These are phyloP conservation scores for Phodopus roborovskii DNA, from an alignment of 2,113 vertebrate species.

Conservation along the genomic window DNA sequence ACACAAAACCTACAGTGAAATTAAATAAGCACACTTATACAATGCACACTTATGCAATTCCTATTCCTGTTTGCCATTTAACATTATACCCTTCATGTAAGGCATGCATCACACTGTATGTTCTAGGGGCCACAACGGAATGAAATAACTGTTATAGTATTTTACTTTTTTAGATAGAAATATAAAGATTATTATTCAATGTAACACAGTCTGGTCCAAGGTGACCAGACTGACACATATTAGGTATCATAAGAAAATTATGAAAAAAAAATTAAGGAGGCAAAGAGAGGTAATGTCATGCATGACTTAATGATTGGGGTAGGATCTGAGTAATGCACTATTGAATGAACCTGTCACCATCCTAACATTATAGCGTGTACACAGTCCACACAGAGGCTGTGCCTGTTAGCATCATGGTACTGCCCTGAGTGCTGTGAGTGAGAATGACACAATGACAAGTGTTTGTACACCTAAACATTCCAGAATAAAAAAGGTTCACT, in stretches of 20 bases:
- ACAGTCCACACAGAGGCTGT: background rate
- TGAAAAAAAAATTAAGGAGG: background rate
- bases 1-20: background rate
- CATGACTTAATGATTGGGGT: background rate
- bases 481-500: background rate
- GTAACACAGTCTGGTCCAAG: rapidly evolving
- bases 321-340: background rate
- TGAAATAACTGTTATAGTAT: rapidly evolving
- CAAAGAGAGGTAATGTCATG: background rate
- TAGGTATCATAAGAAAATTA: background rate
- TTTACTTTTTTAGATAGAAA: background rate
- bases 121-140: background rate
- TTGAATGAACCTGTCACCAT: background rate
- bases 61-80: background rate
- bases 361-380: background rate
- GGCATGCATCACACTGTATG: rapidly evolving
- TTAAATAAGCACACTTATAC: background rate
- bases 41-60: too few relatives aligned
- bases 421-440: background rate
- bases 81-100: rapidly evolving
- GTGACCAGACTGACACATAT: background rate
- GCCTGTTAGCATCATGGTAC: too few relatives aligned
- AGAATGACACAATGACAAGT: too few relatives aligned
- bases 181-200: background rate
- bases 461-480: too few relatives aligned